Conservation (phyloP, 92 coral and sea anemone species). For the Phenganax subtilis region DNA sequence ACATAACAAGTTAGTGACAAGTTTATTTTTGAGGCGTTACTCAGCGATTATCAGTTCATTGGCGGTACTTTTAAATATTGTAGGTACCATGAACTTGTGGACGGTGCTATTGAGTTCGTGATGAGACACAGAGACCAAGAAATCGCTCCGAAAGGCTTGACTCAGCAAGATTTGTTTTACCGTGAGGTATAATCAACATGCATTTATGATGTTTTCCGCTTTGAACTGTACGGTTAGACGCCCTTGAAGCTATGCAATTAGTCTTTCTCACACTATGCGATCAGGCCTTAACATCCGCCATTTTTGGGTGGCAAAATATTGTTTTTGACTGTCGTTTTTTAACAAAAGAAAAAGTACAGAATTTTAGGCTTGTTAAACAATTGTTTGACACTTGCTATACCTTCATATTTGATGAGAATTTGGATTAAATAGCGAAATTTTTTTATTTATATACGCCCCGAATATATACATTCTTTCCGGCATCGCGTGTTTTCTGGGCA, state of each 20-base stretch:
- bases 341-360: no score
- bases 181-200: slow-evolving; percentile 53
- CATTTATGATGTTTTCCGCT: background rate
- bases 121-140: slow-evolving; percentile 57
- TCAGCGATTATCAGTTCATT: background rate
- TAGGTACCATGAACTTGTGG: slow-evolving; percentile 68
- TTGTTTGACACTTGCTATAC: no score
- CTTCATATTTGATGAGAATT: no score
- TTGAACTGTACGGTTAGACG: background rate
- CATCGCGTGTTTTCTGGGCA: no score
- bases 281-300: no score
- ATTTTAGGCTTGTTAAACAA: no score
- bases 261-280: no score
- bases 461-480: no score
- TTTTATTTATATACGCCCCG: no score
- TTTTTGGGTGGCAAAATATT: no score
- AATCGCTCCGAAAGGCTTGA: slow-evolving; percentile 60
- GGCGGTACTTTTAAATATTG: background rate
- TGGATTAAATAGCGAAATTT: no score
- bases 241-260: background rate
- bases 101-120: slow-evolving; percentile 56
- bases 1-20: slow-evolving; percentile 62
- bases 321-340: no score
- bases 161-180: slow-evolving; percentile 85
- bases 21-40: background rate